Base-by-base conservation (phyloP, 2,888 invertebrate species). In the Drosophila eohydei region DNA sequence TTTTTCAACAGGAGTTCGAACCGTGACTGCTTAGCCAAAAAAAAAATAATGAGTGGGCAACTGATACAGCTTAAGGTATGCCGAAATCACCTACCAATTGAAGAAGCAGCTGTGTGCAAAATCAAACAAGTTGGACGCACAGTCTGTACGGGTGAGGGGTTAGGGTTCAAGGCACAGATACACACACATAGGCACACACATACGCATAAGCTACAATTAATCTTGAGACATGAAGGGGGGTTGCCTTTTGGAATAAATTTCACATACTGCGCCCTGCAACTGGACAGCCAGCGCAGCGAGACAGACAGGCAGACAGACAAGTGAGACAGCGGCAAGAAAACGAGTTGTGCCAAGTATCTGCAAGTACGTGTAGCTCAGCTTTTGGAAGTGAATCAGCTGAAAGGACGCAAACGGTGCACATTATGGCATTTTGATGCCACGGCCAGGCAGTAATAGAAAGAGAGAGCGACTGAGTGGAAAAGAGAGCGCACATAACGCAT, bases 141-240 rank as follows among this genome's bases (percentile, higher is more conserved):
- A 34, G 28, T 16, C 38, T 36, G 44, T 57, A 44, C 43, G 52
- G 48, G 26, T 38, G 52, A 67, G 64, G 52, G 34, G 52, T 44
- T 38, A 57, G 43, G 64, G 38, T 60, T 51, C 32, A 70, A 52
- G 67, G 48, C 28, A 44, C 56, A 41, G 55, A 44, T 16, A 57
- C 56, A 54, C 28, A 55, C 30, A 41, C 32, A 40, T 16, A 54
- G 11, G n/a, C 26, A 38, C 8, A 36, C 26, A 43, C n/a, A 66
- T 78, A 81, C 74, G 85, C 85, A 84, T 83, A 82, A 77, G 88
- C 89, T 82, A 89, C 90, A 90, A 90, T 90, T 90, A 90, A 90
- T 90, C 90, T 90, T 89, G 80, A 67, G 63, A 70, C 21, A 57
- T 30, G 55, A 32, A 78, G 88, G 73, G 73, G 85, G 88, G 88